These are phyloP conservation scores for Megaleporinus macrocephalus DNA, from an alignment of 2,113 vertebrate species.

Conservation along the genomic window DNA sequence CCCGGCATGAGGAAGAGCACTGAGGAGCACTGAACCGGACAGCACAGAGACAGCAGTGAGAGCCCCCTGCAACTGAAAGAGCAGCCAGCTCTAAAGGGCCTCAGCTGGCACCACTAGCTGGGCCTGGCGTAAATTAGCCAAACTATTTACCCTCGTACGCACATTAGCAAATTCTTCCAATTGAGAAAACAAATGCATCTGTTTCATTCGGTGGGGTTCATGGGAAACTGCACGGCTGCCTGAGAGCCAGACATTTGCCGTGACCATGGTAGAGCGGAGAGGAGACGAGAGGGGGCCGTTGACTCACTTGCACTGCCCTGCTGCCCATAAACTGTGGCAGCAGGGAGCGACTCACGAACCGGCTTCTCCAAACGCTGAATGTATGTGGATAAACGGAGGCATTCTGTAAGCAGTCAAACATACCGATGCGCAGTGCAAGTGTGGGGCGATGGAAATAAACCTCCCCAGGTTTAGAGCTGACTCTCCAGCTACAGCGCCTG, in stretches of 20 bases:
- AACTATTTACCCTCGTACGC: constrained; percentile 70
- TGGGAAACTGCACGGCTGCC: constrained; percentile 69
- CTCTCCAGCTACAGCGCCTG: not conserved
- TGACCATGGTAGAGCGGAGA: constrained; percentile 48
- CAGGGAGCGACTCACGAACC: not conserved
- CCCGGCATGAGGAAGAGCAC: not conserved
- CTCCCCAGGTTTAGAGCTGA: not conserved
- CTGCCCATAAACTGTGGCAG: constrained; percentile 28
- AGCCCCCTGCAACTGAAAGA: constrained; percentile 4
- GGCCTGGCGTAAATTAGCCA: constrained; percentile 70
- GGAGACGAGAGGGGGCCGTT: constrained; percentile 48
- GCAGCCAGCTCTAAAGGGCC: constrained; percentile 46
- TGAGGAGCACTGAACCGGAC: constrained; percentile 7
- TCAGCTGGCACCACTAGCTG: constrained; percentile 61
- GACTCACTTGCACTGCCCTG: constrained; percentile 45
- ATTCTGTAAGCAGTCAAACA: not conserved
- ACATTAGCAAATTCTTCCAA: constrained; percentile 76
- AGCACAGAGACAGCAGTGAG: constrained; percentile 16
- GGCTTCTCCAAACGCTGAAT: not conserved
- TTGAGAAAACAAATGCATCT: constrained; percentile 75
- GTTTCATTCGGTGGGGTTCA: constrained; percentile 69
- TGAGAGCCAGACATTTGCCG: constrained; percentile 71
- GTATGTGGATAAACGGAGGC: not conserved
- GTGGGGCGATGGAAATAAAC: not conserved
- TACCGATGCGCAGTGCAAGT: not conserved